Evolutionary conservation across 2,888 invertebrate genomes (phyloP).

Genomic region (Agriopis leucophaearia): DNA sequence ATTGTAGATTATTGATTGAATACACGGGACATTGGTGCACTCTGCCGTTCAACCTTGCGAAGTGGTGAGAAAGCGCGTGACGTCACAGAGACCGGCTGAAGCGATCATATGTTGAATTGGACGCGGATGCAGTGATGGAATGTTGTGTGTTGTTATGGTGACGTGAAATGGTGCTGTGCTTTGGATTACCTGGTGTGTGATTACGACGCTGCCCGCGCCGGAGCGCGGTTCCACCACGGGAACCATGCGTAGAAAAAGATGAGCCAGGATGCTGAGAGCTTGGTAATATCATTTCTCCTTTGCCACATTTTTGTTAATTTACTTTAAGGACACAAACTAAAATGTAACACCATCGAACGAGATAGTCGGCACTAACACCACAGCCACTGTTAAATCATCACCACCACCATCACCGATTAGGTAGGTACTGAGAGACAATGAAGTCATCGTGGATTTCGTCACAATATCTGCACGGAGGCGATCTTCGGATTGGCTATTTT

Average conservation of each 20-base stretch:
- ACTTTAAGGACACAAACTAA: background rate
- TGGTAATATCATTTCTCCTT: conserved; percentile 86
- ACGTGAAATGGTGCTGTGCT: conserved; percentile 77
- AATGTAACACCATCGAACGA: background rate
- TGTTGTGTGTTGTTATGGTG: conserved; percentile 82
- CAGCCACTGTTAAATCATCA: conserved; percentile 21
- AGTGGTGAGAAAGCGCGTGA: conserved; percentile 82
- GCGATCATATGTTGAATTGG: conserved; percentile 81
- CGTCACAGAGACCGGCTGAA: conserved; percentile 80
- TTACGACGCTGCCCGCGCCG: conserved; percentile 69
- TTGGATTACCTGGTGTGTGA: conserved; percentile 72
- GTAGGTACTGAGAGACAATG: conserved; percentile 40
- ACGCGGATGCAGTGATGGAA: conserved; percentile 86
- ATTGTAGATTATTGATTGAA: conserved; percentile 56
- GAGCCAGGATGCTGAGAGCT: conserved; percentile 90
- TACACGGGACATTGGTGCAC: conserved; percentile 52
- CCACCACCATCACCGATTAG: conserved; percentile 6
- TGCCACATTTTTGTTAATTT: conserved; percentile 41
- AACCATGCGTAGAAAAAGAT: conserved; percentile 90
- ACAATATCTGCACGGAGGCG: conserved; percentile 55
- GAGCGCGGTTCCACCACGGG: conserved; percentile 75
- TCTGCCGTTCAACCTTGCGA: conserved; percentile 71
- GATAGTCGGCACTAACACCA: conserved; percentile 3
- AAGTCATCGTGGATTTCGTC: conserved; percentile 54
- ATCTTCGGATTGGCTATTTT: conserved; percentile 69